phyloP scores from a whole-genome alignment of 1,140 invertebrate genomes.

The Ceratina japonica region DNA sequence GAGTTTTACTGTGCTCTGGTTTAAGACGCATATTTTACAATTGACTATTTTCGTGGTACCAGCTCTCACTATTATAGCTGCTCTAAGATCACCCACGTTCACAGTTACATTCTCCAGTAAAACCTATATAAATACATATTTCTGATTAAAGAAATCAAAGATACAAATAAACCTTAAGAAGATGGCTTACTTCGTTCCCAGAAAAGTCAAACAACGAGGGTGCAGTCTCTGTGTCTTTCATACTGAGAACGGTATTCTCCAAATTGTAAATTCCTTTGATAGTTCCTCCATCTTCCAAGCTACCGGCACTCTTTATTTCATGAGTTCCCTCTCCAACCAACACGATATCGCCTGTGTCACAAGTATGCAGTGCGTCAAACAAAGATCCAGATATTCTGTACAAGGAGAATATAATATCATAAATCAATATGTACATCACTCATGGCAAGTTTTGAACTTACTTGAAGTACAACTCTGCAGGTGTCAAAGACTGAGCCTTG shows the following conservation, averaged over 20 bases:
- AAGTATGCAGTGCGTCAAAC: constrained; percentile 77
- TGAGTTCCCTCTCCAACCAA: constrained; percentile 77
- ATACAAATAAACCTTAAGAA: constrained; percentile 1
- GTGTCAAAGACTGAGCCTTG: constrained; percentile 72
- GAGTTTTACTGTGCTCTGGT: constrained; percentile 71
- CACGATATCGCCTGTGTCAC: constrained; percentile 75
- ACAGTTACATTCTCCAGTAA: constrained; percentile 72
- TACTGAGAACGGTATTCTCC: constrained; percentile 65
- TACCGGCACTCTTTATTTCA: constrained; percentile 72
- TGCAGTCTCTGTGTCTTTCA: constrained; percentile 67
- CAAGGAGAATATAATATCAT: constrained; percentile 18
- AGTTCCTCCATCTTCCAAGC: constrained; percentile 78
- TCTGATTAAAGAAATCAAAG: neutral
- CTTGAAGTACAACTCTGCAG: constrained; percentile 71
- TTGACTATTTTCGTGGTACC: constrained; percentile 66
- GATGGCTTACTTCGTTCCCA: constrained; percentile 66
- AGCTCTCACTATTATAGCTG: constrained; percentile 71
- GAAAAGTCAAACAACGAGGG: constrained; percentile 75
- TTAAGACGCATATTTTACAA: constrained; percentile 70
- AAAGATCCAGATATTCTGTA: constrained; percentile 74
- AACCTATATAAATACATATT: constrained; percentile 65
- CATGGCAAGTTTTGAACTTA: constrained; percentile 48
- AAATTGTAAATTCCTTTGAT: constrained; percentile 74
- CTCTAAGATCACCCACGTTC: constrained; percentile 71
- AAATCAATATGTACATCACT: neutral